These are phyloP conservation scores for Euwallacea similis DNA, from an alignment of 1,140 invertebrate genomes.

Conservation along the genomic window DNA sequence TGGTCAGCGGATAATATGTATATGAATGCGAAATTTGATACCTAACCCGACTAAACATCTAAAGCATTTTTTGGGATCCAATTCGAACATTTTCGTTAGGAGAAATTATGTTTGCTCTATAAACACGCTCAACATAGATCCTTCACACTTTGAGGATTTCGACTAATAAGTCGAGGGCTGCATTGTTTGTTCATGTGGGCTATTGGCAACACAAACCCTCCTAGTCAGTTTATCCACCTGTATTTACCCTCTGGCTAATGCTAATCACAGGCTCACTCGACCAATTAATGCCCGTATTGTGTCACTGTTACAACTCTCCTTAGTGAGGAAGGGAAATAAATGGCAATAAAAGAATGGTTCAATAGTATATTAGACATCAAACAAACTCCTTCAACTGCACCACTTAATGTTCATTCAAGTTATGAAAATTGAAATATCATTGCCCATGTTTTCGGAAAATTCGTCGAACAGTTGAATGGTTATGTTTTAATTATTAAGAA, in stretches of 20 bases:
- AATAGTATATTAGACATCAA: constrained; percentile 45
- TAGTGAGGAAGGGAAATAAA: background rate
- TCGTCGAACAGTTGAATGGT: constrained; percentile 46
- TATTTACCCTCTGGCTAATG: background rate
- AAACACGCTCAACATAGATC: no score
- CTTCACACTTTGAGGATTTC: no score
- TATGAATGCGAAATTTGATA: no score
- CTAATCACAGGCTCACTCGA: background rate
- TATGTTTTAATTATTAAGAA: constrained; percentile 41
- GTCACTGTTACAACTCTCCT: background rate
- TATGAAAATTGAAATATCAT: constrained; percentile 20
- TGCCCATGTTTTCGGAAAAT: constrained; percentile 31
- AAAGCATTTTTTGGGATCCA: no score
- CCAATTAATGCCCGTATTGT: background rate
- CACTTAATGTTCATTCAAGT: constrained; percentile 18
- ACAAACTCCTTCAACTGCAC: constrained; percentile 49
- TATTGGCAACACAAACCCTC: background rate
- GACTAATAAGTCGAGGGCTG: no score
- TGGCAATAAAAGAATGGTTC: constrained; percentile 40
- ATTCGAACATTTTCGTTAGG: no score
- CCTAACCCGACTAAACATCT: no score
- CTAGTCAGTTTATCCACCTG: background rate
- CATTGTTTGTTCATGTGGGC: background rate
- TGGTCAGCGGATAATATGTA: constrained; percentile 8
- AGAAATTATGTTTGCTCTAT: no score